Conservation (phyloP, 2,797 vertebrate genomes). For the Bryconaethiops microstoma region DNA sequence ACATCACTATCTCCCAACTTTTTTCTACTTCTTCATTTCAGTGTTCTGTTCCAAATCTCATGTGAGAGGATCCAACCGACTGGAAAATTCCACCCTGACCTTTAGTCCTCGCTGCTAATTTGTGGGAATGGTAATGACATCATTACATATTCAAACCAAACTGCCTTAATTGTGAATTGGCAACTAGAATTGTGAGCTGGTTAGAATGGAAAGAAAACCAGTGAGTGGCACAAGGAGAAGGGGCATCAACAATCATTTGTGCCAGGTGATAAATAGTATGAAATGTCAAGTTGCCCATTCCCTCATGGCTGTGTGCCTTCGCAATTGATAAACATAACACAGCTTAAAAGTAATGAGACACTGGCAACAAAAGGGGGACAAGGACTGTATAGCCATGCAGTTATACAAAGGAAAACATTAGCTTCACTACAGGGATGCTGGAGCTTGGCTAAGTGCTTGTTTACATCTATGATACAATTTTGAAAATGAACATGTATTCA, state of each 20-base stretch:
- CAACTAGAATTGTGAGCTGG: constrained; percentile 88
- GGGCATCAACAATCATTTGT: constrained; percentile 86
- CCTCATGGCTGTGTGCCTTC: constrained; percentile 84
- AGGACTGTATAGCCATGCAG: neutral
- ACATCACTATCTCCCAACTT: constrained; percentile 74
- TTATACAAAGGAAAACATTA: constrained; percentile 34
- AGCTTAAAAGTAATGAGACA: constrained; percentile 91
- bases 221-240: constrained; percentile 70
- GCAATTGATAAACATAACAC: constrained; percentile 89
- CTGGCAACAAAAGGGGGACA: constrained; percentile 47
- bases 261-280: constrained; percentile 94
- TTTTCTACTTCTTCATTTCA: constrained; percentile 67
- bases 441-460: constrained; percentile 17
- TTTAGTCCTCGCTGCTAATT: constrained; percentile 94
- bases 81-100: constrained; percentile 96
- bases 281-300: constrained; percentile 95
- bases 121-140: constrained; percentile 97
- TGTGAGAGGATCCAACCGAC: constrained; percentile 91
- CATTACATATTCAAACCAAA: constrained; percentile 98
- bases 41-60: constrained; percentile 83
- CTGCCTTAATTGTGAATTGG: constrained; percentile 97
- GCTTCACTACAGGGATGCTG: constrained; percentile 31
- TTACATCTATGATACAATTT: constrained; percentile 34
- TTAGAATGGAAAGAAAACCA: constrained; percentile 88
- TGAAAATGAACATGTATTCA: constrained; percentile 15